These are phyloP conservation scores for Archips crataeganus DNA, from an alignment of 2,888 invertebrate species.

Conservation along the genomic window DNA sequence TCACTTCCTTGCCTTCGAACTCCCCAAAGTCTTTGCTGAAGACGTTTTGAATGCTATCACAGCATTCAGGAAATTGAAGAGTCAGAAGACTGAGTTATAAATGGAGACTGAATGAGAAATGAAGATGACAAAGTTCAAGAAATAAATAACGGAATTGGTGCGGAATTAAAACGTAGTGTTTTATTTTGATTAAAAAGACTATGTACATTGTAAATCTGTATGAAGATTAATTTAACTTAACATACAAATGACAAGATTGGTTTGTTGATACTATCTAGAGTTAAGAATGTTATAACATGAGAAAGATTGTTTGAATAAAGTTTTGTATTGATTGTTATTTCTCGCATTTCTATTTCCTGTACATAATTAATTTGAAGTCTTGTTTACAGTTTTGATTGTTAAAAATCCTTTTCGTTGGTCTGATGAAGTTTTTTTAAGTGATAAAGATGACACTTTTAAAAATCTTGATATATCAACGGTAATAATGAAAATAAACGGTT, in stretches of 20 bases:
- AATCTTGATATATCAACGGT: too few species aligned
- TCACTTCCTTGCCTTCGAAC: conserved; percentile 94
- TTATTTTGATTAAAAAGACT: too few species aligned
- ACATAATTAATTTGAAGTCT: too few species aligned
- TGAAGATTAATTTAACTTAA: too few species aligned
- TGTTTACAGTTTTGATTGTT: too few species aligned
- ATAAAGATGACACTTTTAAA: neutral
- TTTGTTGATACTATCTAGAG: neutral
- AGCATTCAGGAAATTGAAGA: conserved; percentile 46
- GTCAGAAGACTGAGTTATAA: conserved; percentile 42
- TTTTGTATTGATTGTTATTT: neutral
- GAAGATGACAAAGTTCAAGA: neutral
- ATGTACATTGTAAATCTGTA: too few species aligned
- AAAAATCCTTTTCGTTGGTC: too few species aligned
- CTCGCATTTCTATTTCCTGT: conserved; percentile 22
- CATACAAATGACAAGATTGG: neutral
- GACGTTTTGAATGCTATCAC: conserved; percentile 84
- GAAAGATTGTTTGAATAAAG: neutral
- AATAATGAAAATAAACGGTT: too few species aligned
- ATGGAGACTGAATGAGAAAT: neutral
- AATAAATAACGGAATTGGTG: neutral
- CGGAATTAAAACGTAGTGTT: neutral
- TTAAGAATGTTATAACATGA: neutral
- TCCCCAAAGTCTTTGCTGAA: conserved; percentile 88
- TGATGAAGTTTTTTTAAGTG: too few species aligned